Percentiles rank a stretch among this genome's conserved stretches.
Conservation (phyloP, 2,888 invertebrate genomes). For the Cryptops parisi region DNA sequence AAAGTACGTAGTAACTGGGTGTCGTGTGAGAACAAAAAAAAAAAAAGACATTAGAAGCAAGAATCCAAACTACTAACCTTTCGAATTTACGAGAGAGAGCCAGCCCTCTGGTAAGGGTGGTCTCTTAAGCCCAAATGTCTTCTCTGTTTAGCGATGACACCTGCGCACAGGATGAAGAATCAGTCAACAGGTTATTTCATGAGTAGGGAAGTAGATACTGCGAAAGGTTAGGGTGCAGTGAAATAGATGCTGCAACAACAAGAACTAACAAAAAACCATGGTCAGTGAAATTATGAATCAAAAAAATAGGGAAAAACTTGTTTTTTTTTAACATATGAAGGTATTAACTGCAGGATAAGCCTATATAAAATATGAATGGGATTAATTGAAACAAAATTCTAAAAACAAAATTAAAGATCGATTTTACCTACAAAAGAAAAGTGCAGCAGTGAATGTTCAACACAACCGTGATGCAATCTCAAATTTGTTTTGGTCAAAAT, state of each 20-base stretch:
- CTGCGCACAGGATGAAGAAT: slow-evolving; percentile 32
- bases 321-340: slow-evolving; percentile 1
- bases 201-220: too few relatives aligned
- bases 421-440: too few relatives aligned
- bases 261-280: slow-evolving; percentile 5
- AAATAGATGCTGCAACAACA: not conserved
- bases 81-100: slow-evolving; percentile 48
- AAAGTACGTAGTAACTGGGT: too few relatives aligned
- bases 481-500: too few relatives aligned
- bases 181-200: slow-evolving; percentile 8
- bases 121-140: slow-evolving; percentile 80
- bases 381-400: too few relatives aligned
- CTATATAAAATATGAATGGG: too few relatives aligned
- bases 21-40: slow-evolving; percentile 6
- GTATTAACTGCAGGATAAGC: too few relatives aligned
- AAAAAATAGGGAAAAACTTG: not conserved
- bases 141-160: slow-evolving; percentile 70
- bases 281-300: not conserved
- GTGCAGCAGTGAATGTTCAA: too few relatives aligned
- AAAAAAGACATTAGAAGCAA: not conserved
- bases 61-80: slow-evolving; percentile 16
- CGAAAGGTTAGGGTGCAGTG: too few relatives aligned
- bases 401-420: too few relatives aligned
- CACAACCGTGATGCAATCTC: too few relatives aligned
- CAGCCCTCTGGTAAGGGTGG: slow-evolving; percentile 96